Conservation (phyloP, 2,113 vertebrate genomes). For the Anhinga rufa region DNA sequence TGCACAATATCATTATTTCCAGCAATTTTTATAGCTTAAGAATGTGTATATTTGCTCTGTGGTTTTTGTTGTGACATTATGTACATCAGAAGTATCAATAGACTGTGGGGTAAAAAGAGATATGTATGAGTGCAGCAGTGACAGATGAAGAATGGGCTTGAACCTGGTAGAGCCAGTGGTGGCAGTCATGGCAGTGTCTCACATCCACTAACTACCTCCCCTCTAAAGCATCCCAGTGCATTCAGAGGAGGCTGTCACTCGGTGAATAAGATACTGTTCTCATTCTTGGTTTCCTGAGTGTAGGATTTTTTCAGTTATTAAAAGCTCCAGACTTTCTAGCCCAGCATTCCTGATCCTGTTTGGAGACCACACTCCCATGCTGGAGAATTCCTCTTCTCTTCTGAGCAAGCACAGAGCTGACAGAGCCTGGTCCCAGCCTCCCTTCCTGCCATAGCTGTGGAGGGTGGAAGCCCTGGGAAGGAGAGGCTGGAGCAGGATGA, state of each 20-base stretch:
- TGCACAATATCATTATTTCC: neutral
- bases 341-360: neutral
- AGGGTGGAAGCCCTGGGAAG: neutral
- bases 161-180: neutral
- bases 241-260: neutral
- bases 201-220: neutral
- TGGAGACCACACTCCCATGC: neutral
- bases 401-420: neutral
- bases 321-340: neutral
- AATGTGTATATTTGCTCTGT: neutral
- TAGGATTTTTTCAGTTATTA: neutral
- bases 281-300: rapidly evolving
- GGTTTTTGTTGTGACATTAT: neutral
- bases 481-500: neutral
- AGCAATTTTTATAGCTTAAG: neutral
- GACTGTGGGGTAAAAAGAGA: neutral
- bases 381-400: neutral
- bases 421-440: neutral
- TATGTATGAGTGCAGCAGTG: neutral
- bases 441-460: rapidly evolving
- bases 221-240: neutral
- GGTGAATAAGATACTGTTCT: rapidly evolving
- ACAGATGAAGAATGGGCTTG: neutral
- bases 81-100: neutral
- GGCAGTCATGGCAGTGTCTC: neutral